Evolutionary conservation across 2,113 vertebrate species (phyloP), one percentile per base, ranked within the genome.

Genomic region (Syngnathus typhle): DNA sequence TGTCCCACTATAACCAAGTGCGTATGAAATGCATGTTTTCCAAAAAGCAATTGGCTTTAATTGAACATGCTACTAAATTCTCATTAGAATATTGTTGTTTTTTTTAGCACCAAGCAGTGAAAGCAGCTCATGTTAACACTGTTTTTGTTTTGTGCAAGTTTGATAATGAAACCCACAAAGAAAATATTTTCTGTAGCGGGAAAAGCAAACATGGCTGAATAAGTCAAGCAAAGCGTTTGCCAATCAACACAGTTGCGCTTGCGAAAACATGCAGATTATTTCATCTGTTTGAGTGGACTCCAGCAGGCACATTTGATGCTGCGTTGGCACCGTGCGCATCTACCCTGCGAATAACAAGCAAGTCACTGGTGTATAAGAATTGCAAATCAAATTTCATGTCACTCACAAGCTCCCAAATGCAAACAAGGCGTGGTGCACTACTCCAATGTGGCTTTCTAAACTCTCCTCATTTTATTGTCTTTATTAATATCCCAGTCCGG

Each of bases 211-310:
- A 84, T 84, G 76, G 81, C 70, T 75, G 79, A 81, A 76, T 81
- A 84, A 80, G 77, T 86, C 76, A 72, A 82, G 82, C 82, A 74
- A 79, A 75, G 74, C 72, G 56, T 83, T 85, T 87, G 86, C 78
- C 84, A 86, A 86, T 88, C 86, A 88, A 79, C 83, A 65, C 77
- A 70, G 78, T 78, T 71, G 83, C 55, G 79, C 79, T 76, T 75
- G 84, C 82, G 80, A 82, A 87, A 86, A 86, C 84, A 85, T 87
- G 88, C 83, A 84, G 84, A 82, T 85, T 79, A 81, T 77, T 83
- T 84, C 69, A 68, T 79, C 62, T 81, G 78, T 85, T 76, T 84
- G 82, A 85, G 79, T 83, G 82, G 87, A 87, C 85, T 88, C 85
- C 84, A 82, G 78, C 83, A 80, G 84, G 78, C 73, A 60, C 67